These are phyloP conservation scores for Muscicapa comitata DNA, from an alignment of 2,797 vertebrate genomes.

Conservation along the genomic window DNA sequence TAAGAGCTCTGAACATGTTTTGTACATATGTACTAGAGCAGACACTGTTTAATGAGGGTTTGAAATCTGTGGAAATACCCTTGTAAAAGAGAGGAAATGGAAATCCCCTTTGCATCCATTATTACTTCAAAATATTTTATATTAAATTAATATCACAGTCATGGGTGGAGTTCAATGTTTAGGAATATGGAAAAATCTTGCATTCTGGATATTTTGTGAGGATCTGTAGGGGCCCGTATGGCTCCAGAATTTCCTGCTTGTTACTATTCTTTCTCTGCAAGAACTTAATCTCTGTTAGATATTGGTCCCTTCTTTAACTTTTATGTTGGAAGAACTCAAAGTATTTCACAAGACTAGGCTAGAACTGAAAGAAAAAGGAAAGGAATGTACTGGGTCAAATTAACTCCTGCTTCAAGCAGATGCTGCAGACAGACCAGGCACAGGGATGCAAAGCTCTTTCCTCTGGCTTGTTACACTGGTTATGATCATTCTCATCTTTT, in stretches of 20 bases:
- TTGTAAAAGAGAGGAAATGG: background rate
- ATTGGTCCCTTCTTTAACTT: background rate
- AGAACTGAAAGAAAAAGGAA: background rate
- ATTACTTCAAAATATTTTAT: background rate
- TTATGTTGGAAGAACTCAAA: background rate
- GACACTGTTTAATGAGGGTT: background rate
- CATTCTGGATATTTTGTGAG: background rate
- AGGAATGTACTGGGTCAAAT: background rate
- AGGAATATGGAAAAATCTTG: background rate
- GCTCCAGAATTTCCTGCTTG: background rate
- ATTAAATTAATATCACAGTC: background rate
- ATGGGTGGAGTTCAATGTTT: background rate
- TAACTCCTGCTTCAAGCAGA: background rate
- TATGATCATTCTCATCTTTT: accelerated
- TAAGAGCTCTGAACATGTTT: background rate
- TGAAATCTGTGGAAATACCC: background rate
- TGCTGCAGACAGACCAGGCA: background rate
- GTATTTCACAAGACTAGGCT: background rate
- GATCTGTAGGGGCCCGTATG: background rate
- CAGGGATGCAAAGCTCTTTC: accelerated
- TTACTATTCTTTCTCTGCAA: background rate
- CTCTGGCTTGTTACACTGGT: background rate
- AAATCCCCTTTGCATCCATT: background rate
- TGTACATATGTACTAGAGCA: background rate
- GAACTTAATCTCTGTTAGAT: background rate